Base-by-base conservation (phyloP, 2,888 invertebrate genomes). In the Agrochola lychnidis region DNA sequence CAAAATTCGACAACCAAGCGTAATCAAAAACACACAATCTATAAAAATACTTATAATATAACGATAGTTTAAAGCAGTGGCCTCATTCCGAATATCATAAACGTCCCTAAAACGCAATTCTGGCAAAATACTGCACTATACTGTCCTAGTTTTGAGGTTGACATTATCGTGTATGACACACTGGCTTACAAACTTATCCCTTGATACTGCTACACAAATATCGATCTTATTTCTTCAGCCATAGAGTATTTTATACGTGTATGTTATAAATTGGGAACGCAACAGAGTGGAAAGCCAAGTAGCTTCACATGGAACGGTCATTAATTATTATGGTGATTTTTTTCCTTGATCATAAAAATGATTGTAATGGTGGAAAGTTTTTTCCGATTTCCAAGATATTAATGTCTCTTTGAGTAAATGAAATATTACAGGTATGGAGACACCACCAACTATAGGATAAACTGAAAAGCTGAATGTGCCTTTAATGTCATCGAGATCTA, bases 41-140 rank as follows among this genome's bases (percentile, higher is more conserved):
- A 53, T 16, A 53, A 45, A 61, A 70, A 59, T 42, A 57, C 59
- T 1, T 56, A 40, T 36, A 69, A n/a, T 25, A 36, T 72, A 67
- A 56, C 16, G 66, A 48, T n/a, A 59, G 25, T 82, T 70, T n/a
- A 73, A 70, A 76, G 40, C 70, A 71, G 40, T 77, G 56, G n/a
- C 30, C 53, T 71, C 69, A 73, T 81, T 71, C 67, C 25, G 22
- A 57, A 73, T 48, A 76, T 40, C 63, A 67, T 73, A 76, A 73
- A 70, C 10, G 53, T 73, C 70, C 40, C 61, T 67, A 71, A 75
- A 78, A 70, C 66, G 57, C 51, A 75, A 84, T 84, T 73, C 67
- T 53, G 73, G 79, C 80, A 81, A 88, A 87, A 89, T 82, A 84
- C 84, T 87, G 83, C 85, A 89, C 84, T 89, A 80, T 78, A 76